These are phyloP conservation scores for Campaea margaritaria DNA, from an alignment of 2,888 invertebrate genomes.

Conservation along the genomic window DNA sequence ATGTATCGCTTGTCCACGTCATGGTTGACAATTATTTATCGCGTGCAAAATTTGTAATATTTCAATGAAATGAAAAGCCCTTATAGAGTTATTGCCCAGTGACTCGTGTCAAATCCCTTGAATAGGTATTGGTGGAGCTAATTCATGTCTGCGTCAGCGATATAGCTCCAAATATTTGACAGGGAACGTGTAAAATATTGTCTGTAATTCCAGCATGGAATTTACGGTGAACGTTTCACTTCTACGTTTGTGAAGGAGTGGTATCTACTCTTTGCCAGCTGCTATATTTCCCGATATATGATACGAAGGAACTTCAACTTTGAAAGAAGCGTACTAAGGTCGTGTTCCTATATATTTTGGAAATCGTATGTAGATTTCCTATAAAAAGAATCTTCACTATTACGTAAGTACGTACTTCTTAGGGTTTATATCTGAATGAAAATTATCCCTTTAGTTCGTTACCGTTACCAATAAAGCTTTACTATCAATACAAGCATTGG, in stretches of 20 bases:
- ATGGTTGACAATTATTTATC: slow-evolving; percentile 44
- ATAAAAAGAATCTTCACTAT: too few species aligned
- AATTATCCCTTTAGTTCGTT: too few species aligned
- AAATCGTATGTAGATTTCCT: too few species aligned
- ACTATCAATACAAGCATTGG: not conserved
- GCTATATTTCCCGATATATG: too few species aligned
- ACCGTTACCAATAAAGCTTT: too few species aligned
- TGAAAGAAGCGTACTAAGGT: too few species aligned
- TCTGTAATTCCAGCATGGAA: not conserved
- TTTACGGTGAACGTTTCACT: not conserved
- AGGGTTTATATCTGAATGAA: too few species aligned
- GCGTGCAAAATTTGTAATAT: slow-evolving; percentile 38
- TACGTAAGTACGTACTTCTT: too few species aligned
- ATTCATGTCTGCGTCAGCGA: slow-evolving; percentile 30
- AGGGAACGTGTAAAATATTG: slow-evolving; percentile 6
- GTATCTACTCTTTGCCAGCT: too few species aligned
- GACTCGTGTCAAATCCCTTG: slow-evolving; percentile 27
- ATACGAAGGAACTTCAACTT: too few species aligned
- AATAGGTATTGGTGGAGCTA: slow-evolving; percentile 22
- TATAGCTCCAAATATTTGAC: slow-evolving; percentile 16
- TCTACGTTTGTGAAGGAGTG: too few species aligned
- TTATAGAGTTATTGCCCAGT: slow-evolving; percentile 36
- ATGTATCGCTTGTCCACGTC: slow-evolving; percentile 38
- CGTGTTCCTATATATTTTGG: too few species aligned
- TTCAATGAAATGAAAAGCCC: slow-evolving; percentile 39